phyloP scores from a whole-genome alignment of 2,113 vertebrate genomes.

The Columba livia region DNA sequence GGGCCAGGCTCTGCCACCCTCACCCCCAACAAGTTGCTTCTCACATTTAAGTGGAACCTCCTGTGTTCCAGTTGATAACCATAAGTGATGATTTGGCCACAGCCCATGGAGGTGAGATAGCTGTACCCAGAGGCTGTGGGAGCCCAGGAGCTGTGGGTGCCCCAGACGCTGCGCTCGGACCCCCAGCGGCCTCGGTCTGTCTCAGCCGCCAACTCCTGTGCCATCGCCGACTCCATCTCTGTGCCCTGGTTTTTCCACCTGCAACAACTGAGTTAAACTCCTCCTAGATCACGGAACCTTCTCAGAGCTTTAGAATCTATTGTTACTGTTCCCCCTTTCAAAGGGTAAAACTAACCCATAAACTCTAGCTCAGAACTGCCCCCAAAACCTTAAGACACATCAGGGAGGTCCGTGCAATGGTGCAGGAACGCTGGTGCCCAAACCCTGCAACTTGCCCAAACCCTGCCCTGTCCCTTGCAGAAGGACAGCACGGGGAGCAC shows the following conservation, averaged over 20 bases:
- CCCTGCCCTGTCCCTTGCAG: too few relatives aligned
- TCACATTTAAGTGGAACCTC: too few relatives aligned
- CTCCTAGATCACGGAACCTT: background rate
- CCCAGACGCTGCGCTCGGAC: background rate
- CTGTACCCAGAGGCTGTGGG: background rate
- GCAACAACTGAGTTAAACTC: background rate
- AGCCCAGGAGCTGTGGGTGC: background rate
- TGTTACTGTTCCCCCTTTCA: background rate
- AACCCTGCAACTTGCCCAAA: too few relatives aligned
- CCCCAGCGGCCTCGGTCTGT: background rate
- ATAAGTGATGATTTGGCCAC: background rate
- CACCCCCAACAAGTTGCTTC: too few relatives aligned
- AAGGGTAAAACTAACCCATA: background rate
- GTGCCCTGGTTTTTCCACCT: background rate
- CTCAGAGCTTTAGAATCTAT: background rate
- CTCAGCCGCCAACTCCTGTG: background rate
- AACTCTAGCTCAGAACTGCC: background rate
- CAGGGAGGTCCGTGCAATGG: background rate
- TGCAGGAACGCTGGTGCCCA: background rate
- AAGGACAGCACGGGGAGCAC: background rate
- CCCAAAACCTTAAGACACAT: background rate
- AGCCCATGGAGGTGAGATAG: rapidly evolving
- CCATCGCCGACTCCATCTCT: background rate
- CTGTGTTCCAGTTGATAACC: too few relatives aligned
- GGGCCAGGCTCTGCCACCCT: too few relatives aligned